Base-by-base conservation (phyloP, 2,888 invertebrate genomes). In the Phyto melanocephala region DNA sequence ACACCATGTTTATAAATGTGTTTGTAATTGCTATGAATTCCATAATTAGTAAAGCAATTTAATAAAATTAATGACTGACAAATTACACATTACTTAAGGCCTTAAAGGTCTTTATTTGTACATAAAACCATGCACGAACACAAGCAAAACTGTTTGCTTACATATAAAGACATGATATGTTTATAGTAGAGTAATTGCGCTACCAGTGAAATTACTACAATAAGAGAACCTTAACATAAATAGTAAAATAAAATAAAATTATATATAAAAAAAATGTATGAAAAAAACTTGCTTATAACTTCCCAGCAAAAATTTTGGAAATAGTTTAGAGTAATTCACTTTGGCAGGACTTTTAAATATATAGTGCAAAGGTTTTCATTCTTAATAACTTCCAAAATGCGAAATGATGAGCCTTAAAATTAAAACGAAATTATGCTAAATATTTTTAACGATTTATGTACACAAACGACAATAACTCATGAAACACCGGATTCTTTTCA, bases 41-140 rank as follows among this genome's bases (percentile, higher is more conserved):
- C 50, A 50, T 71, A 78, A 78, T 78, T 78, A 65, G 63, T 71
- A 37, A 58, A 78, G 65, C 65, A 71, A 71, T 71, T 78, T 63
- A 50, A 71, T 58, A 50, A 65, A 56, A 65, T 72, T 79, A 79
- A 78, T 71, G 47, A 71, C 56, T 63, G 37, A 50, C 37, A 78
- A 63, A 58, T 40, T 37, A 70, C 35, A 54, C 28, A 42, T 42
- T 33, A 33, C 13, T 62, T 28, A 28, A 3, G 28, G 45, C 20
- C 60, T 45, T 60, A 22, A 76, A 52, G 68, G 40, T 28, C 17
- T 58, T 22, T 11, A 24, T 47, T 52, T 58, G 24, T 22, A 60
- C 28, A 50, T 6, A 70, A 22, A 68, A 22, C 33, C 35, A 45
- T 13, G 45, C 10, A 7, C 20, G 47, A 13, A 13, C 56, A 15